phyloP scores from a whole-genome alignment of 2,888 invertebrate species.

The Leptinotarsa tumamoca region DNA sequence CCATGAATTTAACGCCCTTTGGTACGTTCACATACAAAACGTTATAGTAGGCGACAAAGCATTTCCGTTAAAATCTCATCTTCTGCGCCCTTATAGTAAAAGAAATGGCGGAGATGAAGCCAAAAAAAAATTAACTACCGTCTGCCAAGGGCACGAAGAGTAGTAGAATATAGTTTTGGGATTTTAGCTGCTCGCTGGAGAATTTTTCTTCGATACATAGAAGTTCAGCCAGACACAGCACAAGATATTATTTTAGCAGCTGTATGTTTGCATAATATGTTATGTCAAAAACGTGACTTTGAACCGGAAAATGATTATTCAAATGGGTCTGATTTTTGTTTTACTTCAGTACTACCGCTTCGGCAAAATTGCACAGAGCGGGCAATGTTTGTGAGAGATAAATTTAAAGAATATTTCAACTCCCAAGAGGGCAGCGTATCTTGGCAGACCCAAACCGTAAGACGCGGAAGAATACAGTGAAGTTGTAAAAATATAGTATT shows the following conservation, averaged over 20 bases:
- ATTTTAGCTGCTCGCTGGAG: conserved; percentile 27
- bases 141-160: conserved; percentile 32
- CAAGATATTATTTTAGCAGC: conserved; percentile 26
- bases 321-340: not conserved
- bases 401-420: conserved; percentile 40
- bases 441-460: conserved; percentile 33
- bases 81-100: conserved; percentile 41
- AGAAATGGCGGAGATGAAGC: conserved; percentile 29
- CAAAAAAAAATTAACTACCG: conserved; percentile 37
- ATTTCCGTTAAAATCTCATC: conserved; percentile 37
- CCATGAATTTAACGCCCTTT: too few species aligned
- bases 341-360: conserved; percentile 9
- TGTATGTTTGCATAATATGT: conserved; percentile 38
- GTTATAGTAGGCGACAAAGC: conserved; percentile 40
- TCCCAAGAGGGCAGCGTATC: conserved; percentile 35
- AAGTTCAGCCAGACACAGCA: conserved; percentile 36
- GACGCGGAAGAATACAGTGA: conserved; percentile 29
- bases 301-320: conserved; percentile 29
- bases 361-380: conserved; percentile 26
- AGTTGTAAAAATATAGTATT: not conserved
- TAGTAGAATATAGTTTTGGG: conserved; percentile 39
- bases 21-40: not conserved
- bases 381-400: conserved; percentile 38
- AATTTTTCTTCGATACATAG: conserved; percentile 13
- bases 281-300: conserved; percentile 35